Conservation (phyloP, 2,888 invertebrate genomes). For the Phortica okadai region DNA sequence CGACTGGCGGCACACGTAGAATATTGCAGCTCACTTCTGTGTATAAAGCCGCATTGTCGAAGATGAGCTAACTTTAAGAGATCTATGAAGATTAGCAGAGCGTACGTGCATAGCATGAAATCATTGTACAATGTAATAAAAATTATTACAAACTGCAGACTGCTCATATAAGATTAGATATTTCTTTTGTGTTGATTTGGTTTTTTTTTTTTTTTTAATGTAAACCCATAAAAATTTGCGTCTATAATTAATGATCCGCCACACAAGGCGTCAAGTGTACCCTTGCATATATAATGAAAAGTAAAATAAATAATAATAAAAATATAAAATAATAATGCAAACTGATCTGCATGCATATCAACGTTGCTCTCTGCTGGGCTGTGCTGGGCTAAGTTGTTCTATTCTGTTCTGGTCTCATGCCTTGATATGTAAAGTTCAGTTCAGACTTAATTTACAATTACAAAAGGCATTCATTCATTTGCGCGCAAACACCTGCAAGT, state of each 20-base stretch:
- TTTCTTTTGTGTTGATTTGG: background rate
- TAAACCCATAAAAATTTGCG: conserved; percentile 21
- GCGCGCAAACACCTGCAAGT: conserved; percentile 63
- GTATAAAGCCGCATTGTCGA: background rate
- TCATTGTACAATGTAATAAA: conserved; percentile 50
- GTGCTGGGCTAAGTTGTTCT: background rate
- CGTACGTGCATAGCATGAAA: conserved; percentile 62
- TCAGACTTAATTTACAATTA: conserved; percentile 65
- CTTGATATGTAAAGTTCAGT: conserved; percentile 45
- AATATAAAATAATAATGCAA: background rate
- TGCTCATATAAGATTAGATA: background rate
- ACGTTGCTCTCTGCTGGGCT: no score
- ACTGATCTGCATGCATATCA: no score
- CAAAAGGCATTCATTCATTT: conserved; percentile 57
- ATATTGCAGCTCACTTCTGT: background rate
- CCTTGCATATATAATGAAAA: conserved; percentile 35
- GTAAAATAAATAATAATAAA: conserved; percentile 5
- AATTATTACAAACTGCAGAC: conserved; percentile 51
- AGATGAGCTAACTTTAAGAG: background rate
- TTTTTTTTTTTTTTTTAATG: conserved; percentile 12
- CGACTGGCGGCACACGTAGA: conserved; percentile 2
- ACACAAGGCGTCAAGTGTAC: conserved; percentile 33
- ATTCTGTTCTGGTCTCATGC: background rate
- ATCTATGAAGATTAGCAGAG: conserved; percentile 59
- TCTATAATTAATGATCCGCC: conserved; percentile 32